These are phyloP conservation scores for Drosophila pachea DNA, from an alignment of 1,140 invertebrate genomes.

Conservation along the genomic window DNA sequence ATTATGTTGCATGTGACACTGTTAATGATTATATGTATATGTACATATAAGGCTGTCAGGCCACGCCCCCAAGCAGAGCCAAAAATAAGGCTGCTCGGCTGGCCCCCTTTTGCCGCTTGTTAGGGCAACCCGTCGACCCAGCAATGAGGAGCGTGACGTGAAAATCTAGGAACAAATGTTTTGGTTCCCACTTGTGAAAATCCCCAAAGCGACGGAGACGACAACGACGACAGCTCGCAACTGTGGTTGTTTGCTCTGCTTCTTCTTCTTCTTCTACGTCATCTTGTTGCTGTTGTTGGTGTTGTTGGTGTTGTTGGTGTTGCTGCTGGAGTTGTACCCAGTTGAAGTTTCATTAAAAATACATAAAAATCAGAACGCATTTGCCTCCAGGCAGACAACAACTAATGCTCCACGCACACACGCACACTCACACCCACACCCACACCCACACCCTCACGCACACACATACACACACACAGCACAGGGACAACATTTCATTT, in stretches of 20 bases:
- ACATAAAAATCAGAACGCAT: conserved; percentile 61
- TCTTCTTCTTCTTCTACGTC: too few relatives aligned
- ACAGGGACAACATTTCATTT: not conserved
- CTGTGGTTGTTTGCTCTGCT: conserved; percentile 20
- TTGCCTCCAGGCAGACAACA: conserved; percentile 32
- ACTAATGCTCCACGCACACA: conserved; percentile 15
- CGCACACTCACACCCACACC: not conserved
- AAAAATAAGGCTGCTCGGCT: conserved; percentile 25
- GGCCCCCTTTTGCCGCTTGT: conserved; percentile 34
- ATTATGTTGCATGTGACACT: conserved; percentile 78
- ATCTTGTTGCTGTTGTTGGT: too few relatives aligned
- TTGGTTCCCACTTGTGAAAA: conserved; percentile 75
- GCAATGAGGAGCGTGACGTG: conserved; percentile 54
- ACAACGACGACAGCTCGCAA: conserved; percentile 35
- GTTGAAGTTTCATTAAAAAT: conserved; percentile 67
- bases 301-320: not conserved
- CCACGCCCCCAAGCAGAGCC: conserved; percentile 44
- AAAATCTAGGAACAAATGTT: conserved; percentile 78
- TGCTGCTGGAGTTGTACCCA: conserved; percentile 31
- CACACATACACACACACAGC: not conserved
- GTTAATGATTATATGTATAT: conserved; percentile 74
- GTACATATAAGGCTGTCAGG: conserved; percentile 37
- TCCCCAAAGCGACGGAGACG: conserved; percentile 42
- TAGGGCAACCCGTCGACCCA: conserved; percentile 40
- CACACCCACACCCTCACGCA: not conserved